phyloP scores from a whole-genome alignment of 2,888 invertebrate genomes.

The Cheiracanthium punctorium region DNA sequence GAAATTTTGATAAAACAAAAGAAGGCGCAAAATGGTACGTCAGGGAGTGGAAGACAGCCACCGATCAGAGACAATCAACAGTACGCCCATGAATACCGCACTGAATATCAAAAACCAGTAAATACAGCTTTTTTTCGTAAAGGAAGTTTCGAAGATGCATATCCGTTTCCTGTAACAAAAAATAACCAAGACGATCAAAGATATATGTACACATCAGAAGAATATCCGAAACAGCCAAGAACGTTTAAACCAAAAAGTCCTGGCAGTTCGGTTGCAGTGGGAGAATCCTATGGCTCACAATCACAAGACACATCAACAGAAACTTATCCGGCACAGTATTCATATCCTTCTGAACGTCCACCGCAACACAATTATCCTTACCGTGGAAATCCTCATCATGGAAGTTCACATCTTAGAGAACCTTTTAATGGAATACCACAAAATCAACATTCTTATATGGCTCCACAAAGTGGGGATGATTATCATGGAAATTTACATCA shows the following conservation, averaged over 20 bases:
- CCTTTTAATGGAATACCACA: too few relatives aligned
- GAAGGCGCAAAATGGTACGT: constrained; percentile 11
- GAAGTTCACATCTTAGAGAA: too few relatives aligned
- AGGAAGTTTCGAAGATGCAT: neutral
- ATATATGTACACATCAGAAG: neutral
- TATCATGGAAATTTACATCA: too few relatives aligned
- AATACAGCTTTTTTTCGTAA: neutral
- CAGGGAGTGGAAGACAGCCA: neutral
- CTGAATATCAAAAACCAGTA: neutral
- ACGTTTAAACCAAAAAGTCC: neutral
- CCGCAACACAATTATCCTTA: too few relatives aligned
- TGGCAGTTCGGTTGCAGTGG: neutral
- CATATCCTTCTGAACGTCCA: neutral
- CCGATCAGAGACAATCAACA: neutral
- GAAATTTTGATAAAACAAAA: constrained; percentile 38
- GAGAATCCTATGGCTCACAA: neutral
- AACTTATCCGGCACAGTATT: neutral
- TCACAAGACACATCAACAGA: neutral
- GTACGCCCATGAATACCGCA: neutral
- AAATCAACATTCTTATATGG: too few relatives aligned
- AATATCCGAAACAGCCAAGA: neutral
- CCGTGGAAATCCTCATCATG: too few relatives aligned
- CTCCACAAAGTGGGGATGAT: too few relatives aligned
- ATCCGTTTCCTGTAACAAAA: neutral
- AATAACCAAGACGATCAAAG: neutral